Evolutionary conservation across 1,140 invertebrate species (phyloP).

Genomic region (Archivesica marissinica): DNA sequence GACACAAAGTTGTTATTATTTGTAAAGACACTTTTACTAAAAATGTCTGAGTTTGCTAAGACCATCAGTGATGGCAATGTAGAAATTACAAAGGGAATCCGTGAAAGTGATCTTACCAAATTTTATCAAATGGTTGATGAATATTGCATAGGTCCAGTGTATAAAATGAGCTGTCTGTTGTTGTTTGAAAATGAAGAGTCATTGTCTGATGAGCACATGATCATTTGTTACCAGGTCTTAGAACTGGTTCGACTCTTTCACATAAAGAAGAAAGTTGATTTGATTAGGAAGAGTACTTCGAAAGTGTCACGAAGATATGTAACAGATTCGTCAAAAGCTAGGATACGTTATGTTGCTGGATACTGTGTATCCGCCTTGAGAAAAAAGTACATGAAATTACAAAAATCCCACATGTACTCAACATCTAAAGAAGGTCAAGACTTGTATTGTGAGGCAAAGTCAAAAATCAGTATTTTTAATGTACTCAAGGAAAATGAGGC

Average conservation of each 20-base stretch:
- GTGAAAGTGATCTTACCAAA: background rate
- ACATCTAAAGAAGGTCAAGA: background rate
- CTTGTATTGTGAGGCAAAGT: conserved; percentile 2
- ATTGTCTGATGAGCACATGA: conserved; percentile 15
- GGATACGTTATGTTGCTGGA: conserved; percentile 15
- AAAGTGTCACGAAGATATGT: background rate
- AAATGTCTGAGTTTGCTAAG: conserved; percentile 1
- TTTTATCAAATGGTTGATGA: background rate
- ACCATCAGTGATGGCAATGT: background rate
- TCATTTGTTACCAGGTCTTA: conserved; percentile 16
- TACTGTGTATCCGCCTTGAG: conserved; percentile 1
- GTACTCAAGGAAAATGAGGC: no score
- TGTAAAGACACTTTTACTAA: conserved; percentile 6
- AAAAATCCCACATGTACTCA: background rate
- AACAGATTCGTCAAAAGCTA: conserved; percentile 30
- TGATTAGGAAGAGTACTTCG: background rate
- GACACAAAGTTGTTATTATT: background rate
- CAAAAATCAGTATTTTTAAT: background rate
- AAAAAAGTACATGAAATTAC: background rate
- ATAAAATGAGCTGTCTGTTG: conserved; percentile 1
- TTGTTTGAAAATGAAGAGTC: conserved; percentile 13
- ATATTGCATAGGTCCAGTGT: conserved; percentile 3
- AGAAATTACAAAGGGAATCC: background rate
- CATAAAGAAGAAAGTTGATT: background rate
- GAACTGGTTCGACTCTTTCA: background rate